Percentiles rank a stretch among this genome's conserved stretches.
phyloP scores from a whole-genome alignment of 2,113 vertebrate genomes.

The Vanacampus margaritifer region DNA sequence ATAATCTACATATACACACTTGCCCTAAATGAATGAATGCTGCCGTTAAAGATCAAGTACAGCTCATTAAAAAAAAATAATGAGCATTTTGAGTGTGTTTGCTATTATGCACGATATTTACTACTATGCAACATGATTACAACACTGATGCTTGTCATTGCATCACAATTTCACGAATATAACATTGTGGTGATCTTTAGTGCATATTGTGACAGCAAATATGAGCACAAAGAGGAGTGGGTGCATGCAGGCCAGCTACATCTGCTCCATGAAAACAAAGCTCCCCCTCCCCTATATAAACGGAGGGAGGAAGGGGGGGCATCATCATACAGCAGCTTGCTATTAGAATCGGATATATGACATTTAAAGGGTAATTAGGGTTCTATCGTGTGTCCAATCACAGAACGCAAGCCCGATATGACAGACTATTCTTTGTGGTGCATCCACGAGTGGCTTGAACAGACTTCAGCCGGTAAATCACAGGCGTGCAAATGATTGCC shows the following conservation, averaged over 20 bases:
- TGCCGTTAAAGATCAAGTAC: background rate
- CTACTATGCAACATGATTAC: background rate
- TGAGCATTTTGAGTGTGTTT: background rate
- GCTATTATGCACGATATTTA: background rate
- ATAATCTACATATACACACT: background rate
- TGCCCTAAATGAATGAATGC: too few species aligned
- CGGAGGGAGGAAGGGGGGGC: constrained; percentile 23
- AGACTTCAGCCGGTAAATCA: background rate
- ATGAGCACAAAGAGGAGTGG: constrained; percentile 62
- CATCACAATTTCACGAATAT: background rate
- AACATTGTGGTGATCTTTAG: constrained; percentile 2
- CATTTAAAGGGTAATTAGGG: background rate
- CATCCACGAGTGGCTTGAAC: background rate
- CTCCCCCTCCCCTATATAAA: constrained; percentile 18
- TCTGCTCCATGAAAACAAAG: constrained; percentile 67
- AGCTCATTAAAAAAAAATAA: too few species aligned
- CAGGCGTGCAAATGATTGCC: too few species aligned
- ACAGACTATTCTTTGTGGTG: background rate
- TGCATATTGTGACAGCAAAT: constrained; percentile 36
- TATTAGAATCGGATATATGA: background rate
- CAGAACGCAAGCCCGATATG: background rate
- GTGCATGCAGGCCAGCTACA: constrained; percentile 59
- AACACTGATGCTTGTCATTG: background rate
- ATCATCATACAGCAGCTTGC: constrained; percentile 6
- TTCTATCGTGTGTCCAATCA: background rate